Evolutionary conservation across 1,140 invertebrate genomes (phyloP).

Genomic region (Bactericera cockerelli): DNA sequence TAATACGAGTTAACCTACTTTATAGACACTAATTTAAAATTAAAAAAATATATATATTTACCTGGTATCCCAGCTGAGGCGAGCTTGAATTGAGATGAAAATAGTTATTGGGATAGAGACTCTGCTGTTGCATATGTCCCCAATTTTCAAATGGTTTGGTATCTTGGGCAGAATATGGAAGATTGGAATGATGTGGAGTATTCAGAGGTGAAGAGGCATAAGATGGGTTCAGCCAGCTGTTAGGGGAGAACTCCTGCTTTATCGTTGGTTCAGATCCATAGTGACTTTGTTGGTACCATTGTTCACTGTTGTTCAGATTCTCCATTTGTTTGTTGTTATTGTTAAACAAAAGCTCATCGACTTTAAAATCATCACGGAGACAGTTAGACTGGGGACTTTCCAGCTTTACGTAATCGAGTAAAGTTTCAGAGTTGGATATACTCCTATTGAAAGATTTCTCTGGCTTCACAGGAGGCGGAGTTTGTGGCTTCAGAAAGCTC

Average conservation of each 20-base stretch:
- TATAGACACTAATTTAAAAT: no score
- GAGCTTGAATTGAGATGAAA: conserved; percentile 28
- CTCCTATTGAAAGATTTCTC: neutral
- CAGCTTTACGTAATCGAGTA: neutral
- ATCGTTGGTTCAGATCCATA: neutral
- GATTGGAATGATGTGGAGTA: neutral
- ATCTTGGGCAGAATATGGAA: neutral
- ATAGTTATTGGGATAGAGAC: conserved; percentile 31
- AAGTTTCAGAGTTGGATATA: neutral
- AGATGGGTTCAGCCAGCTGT: neutral
- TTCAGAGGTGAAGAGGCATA: neutral
- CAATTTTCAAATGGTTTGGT: conserved; percentile 28
- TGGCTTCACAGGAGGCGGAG: neutral
- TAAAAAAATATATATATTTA: no score
- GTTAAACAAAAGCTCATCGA: neutral
- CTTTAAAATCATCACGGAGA: neutral
- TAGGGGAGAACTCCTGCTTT: neutral
- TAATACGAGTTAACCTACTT: no score
- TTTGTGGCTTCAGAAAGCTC: neutral
- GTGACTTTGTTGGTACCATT: neutral
- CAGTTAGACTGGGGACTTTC: neutral
- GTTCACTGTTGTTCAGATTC: neutral
- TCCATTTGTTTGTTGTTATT: neutral
- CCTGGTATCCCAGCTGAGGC: conserved; percentile 6
- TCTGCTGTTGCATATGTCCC: conserved; percentile 24